Evolutionary conservation across 2,888 invertebrate genomes (phyloP).

Genomic region (Papilio elwesi): DNA sequence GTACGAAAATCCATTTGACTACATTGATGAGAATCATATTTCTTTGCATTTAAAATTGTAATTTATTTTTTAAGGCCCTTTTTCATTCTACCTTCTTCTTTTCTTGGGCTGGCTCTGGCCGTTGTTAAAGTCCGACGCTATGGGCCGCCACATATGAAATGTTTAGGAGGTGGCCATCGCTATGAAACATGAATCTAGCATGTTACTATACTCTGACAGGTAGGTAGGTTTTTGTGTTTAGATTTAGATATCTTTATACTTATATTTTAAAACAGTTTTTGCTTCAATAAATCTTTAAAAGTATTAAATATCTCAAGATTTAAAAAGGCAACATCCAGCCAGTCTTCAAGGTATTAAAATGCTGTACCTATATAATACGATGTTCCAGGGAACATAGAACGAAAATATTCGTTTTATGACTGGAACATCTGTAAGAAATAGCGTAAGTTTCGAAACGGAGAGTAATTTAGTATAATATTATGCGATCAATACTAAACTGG

Average conservation of each 20-base stretch:
- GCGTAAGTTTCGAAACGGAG: slow-evolving; percentile 23
- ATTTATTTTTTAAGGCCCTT: background rate
- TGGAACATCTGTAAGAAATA: slow-evolving; percentile 32
- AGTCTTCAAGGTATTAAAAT: background rate
- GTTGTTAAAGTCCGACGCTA: no score
- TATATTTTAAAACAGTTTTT: no score
- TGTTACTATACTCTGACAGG: no score
- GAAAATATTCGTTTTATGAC: slow-evolving; percentile 26
- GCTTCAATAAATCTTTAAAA: background rate
- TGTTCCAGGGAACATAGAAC: slow-evolving; percentile 7
- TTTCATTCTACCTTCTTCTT: no score
- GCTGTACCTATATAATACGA: background rate
- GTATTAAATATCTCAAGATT: background rate
- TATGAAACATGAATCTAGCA: no score
- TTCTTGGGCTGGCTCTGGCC: no score
- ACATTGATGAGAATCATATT: background rate
- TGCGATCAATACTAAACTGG: slow-evolving; percentile 12
- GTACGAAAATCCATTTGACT: background rate
- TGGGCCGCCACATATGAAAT: no score
- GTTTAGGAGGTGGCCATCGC: no score
- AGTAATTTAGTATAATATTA: slow-evolving; percentile 29
- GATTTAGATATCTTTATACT: no score
- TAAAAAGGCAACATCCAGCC: background rate
- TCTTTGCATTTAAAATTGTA: background rate
- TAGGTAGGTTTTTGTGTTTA: no score